Base-by-base conservation (phyloP, 2,888 invertebrate genomes). In the Galeopsomyia nigrocyanea region DNA sequence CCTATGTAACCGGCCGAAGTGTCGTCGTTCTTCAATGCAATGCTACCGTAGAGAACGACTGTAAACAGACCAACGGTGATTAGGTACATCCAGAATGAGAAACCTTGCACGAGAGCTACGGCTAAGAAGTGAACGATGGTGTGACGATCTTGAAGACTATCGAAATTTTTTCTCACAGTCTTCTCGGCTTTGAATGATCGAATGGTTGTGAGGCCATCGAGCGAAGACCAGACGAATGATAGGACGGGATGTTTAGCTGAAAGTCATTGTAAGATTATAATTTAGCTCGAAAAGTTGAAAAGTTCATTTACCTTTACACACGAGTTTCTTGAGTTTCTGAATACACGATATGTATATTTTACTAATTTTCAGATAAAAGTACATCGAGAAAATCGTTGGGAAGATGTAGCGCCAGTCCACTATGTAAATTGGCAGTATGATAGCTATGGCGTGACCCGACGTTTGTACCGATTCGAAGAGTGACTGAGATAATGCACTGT, bases 171-270 rank as follows among this genome's bases (percentile, higher is more conserved):
- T 61, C 91, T 90, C 64, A 97, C 91, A 80, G 93, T 89, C 76
- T 91, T 88, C 84, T 94, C 90, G 1, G 93, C 92, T 26, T 90
- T 89, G 1, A 93, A 91, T 0, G 96, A 93, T 72, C 98, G 89
- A 75, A 98, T 96, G 0, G 96, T 96, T 50, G 94, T 91, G 39
- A 98, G 89, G 0, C 98, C 98, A 75, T 93, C 90, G 9, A 98
- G 88, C 0, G 95, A 92, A 0, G 96, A 93, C 16, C 94, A 93
- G 77, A 97, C 90, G 83, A 97, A 96, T 0, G 96, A 94, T 85
- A 96, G 97, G 0, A 98, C 94, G 0, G 98, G 97, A 87, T 96
- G 96, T 75, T 94, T 83, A 3, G 82, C 82, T 82, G 55, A 69
- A 76, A 55, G 53, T 3, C 9, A 31, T n/a, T 47, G 7, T n/a